Base-by-base conservation (phyloP, 2,113 vertebrate species). In the Catharus bicknelli region DNA sequence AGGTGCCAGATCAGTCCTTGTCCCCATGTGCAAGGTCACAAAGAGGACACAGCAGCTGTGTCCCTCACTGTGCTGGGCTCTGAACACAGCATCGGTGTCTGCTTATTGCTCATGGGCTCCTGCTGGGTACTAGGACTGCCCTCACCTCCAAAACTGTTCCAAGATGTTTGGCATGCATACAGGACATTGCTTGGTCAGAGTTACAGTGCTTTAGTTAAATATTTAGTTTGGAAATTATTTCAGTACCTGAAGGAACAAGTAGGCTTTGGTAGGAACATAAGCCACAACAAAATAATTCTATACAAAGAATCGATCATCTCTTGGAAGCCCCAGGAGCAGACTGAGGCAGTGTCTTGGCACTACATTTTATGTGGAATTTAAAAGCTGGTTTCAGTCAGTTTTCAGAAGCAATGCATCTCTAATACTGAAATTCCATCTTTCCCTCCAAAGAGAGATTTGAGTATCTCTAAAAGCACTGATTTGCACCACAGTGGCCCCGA, bases 141-240 rank as follows among this genome's bases (percentile, higher is more conserved):
- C 30, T 5, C 34, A 0, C 74, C 55, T 78, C 66, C 47, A 63
- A 58, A 94, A 85, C 74, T 84, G 84, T 50, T 90, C 95, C 77
- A 69, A 54, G 58, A 36, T 70, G 67, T 74, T 76, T 90, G 83
- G 83, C 95, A 90, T 67, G 92, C 94, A 93, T 92, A 93, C 77
- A 90, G 73, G 74, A 58, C 70, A 82, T 90, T 86, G 47, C 62
- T 88, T 85, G 81, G 62, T 57, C 64, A 88, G 77, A 90, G 54
- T 79, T 94, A 72, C 92, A 69, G 74, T 75, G 54, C 90, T 90
- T 84, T 42, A 64, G 83, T 72, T 90, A 93, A 95, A 83, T 93
- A 89, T 90, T 95, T 87, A 43, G 62, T 90, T 96, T 86, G 69
- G 77, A 78, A 94, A 89, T 94, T 73, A 91, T 87, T 96, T 83